phyloP scores from a whole-genome alignment of 2,888 invertebrate genomes.

The Aradus depressus region DNA sequence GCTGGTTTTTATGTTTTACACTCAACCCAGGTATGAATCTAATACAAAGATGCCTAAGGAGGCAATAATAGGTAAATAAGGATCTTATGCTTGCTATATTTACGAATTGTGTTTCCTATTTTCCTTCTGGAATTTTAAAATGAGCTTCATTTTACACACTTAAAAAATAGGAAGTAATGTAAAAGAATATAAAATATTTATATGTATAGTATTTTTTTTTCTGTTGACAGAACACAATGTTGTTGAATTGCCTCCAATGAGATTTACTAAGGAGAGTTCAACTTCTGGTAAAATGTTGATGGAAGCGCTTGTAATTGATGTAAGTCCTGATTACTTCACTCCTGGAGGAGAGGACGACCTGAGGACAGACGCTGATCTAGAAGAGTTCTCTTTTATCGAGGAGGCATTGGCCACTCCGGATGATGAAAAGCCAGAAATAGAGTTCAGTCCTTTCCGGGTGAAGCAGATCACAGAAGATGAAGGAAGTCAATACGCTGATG shows the following conservation, averaged over 20 bases:
- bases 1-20: too few relatives aligned
- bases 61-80: too few relatives aligned
- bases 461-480: constrained; percentile 12
- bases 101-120: too few relatives aligned
- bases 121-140: too few relatives aligned
- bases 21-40: too few relatives aligned
- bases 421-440: constrained; percentile 35
- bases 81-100: too few relatives aligned
- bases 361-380: constrained; percentile 74
- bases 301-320: constrained; percentile 86
- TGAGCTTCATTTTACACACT: too few relatives aligned
- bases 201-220: constrained; percentile 28
- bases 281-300: constrained; percentile 76
- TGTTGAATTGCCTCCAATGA: constrained; percentile 72
- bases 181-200: neutral
- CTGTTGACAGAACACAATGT: constrained; percentile 76
- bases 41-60: too few relatives aligned
- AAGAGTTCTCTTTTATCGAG: constrained; percentile 72
- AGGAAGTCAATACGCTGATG: constrained; percentile 22
- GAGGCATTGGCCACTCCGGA: constrained; percentile 42
- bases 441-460: constrained; percentile 38
- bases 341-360: constrained; percentile 64
- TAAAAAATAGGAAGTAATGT: too few relatives aligned
- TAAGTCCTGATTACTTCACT: constrained; percentile 71
- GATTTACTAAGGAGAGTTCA: constrained; percentile 81